Conservation (phyloP, 2,797 vertebrate species). For the Poecilia gillii region DNA sequence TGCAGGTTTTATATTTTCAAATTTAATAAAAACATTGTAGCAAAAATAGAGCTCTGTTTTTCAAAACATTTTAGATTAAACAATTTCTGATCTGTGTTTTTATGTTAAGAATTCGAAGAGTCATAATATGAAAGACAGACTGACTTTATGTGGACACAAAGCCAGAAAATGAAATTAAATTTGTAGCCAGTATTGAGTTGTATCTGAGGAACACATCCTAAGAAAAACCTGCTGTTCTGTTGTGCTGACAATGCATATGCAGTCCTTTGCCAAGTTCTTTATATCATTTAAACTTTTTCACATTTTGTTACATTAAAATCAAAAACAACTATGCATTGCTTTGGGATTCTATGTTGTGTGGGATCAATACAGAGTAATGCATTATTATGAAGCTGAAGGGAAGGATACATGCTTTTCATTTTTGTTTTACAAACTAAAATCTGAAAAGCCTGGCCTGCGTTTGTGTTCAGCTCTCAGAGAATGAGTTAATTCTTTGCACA, state of each 20-base stretch:
- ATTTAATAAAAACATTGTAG: not conserved
- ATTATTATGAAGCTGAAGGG: not conserved
- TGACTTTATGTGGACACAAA: not conserved
- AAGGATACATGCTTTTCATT: not conserved
- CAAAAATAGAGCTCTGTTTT: slow-evolving; percentile 1
- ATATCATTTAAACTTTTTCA: not conserved
- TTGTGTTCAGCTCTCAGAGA: not conserved
- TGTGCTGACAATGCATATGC: not conserved
- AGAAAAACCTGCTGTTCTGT: not conserved
- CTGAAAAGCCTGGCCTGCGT: not conserved
- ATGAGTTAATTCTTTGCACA: not conserved
- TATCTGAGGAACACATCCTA: not conserved
- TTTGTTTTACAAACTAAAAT: not conserved
- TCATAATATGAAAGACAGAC: not conserved
- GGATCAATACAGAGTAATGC: not conserved
- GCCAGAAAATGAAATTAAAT: not conserved
- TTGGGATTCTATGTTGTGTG: not conserved
- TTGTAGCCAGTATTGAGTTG: not conserved
- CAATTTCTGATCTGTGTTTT: not conserved
- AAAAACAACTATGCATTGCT: not conserved
- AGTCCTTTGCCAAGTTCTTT: not conserved
- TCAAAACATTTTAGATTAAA: not conserved
- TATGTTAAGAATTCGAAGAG: not conserved
- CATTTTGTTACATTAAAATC: not conserved
- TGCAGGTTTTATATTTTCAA: not conserved